A percentile compares a stretch with the other conserved stretches of the same genome.
Evolutionary conservation across 1,140 invertebrate genomes (phyloP).

Genomic region (Littorina saxatilis): DNA sequence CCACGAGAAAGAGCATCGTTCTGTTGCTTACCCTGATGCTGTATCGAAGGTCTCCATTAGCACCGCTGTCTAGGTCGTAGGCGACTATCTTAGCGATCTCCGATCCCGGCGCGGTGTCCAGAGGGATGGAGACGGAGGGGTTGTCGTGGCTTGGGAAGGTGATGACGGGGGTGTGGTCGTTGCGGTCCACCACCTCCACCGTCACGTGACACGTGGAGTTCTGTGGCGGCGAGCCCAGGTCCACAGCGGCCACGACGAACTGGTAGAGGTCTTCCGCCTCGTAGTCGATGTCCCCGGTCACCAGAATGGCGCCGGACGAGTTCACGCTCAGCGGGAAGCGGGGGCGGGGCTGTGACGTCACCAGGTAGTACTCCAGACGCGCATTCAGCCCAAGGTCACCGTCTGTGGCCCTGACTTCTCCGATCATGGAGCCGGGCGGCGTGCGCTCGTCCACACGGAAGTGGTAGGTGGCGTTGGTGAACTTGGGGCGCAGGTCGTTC

Average conservation of each 20-base stretch:
- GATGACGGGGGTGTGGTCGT: constrained; percentile 63
- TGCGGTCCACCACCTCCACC: constrained; percentile 88
- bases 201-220: constrained; percentile 83
- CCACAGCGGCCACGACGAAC: constrained; percentile 90
- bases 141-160: constrained; percentile 54
- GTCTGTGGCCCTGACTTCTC: constrained; percentile 91
- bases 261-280: constrained; percentile 90
- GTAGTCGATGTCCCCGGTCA: constrained; percentile 89
- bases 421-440: constrained; percentile 86
- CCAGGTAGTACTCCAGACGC: constrained; percentile 89
- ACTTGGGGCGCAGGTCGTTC: constrained; percentile 94
- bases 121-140: constrained; percentile 50
- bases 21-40: constrained; percentile 67
- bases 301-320: constrained; percentile 84
- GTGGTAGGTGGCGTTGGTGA: constrained; percentile 86
- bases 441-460: constrained; percentile 91
- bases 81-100: constrained; percentile 52
- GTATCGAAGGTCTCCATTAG: constrained; percentile 53
- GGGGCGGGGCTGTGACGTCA: constrained; percentile 71
- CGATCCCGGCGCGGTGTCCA: constrained; percentile 40
- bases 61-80: constrained; percentile 53
- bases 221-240: constrained; percentile 79
- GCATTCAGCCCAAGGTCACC: constrained; percentile 94
- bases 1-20: constrained; percentile 89
- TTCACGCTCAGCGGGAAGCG: constrained; percentile 30